Evolutionary conservation across 2,888 invertebrate species (phyloP).

Genomic region (Aleiodes testaceus): DNA sequence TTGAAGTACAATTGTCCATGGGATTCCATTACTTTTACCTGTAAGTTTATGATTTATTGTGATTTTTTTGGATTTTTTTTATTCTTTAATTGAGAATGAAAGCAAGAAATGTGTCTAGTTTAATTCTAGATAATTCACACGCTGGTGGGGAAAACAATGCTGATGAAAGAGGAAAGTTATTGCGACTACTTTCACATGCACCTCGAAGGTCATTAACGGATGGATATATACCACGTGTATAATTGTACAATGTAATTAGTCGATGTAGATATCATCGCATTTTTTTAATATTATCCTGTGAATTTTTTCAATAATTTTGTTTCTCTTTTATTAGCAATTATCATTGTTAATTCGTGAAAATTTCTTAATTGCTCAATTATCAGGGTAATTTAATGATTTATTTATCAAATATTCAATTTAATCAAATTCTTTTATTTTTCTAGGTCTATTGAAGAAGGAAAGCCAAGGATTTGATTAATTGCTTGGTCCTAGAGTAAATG

Average conservation of each 20-base stretch:
- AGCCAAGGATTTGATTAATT: slow-evolving; percentile 21
- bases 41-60: not conserved
- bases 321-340: not conserved
- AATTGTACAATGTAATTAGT: slow-evolving; percentile 38
- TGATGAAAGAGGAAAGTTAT: slow-evolving; percentile 64
- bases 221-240: slow-evolving; percentile 7
- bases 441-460: not conserved
- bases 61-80: not conserved
- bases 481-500: slow-evolving; percentile 15
- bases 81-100: not conserved
- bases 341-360: no score
- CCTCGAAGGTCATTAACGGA: slow-evolving; percentile 69
- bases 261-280: slow-evolving; percentile 12
- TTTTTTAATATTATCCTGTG: slow-evolving; percentile 4
- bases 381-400: no score
- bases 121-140: slow-evolving; percentile 50
- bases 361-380: no score
- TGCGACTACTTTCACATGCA: slow-evolving; percentile 62
- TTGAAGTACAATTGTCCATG: slow-evolving; percentile 53
- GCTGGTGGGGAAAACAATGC: slow-evolving; percentile 51
- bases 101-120: slow-evolving; percentile 5
- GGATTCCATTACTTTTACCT: slow-evolving; percentile 38
- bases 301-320: not conserved
- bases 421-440: no score
- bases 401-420: no score